A percentile compares a stretch with the other conserved stretches of the same genome.
phyloP scores from a whole-genome alignment of 2,113 vertebrate genomes.

The Nothobranchius furzeri region DNA sequence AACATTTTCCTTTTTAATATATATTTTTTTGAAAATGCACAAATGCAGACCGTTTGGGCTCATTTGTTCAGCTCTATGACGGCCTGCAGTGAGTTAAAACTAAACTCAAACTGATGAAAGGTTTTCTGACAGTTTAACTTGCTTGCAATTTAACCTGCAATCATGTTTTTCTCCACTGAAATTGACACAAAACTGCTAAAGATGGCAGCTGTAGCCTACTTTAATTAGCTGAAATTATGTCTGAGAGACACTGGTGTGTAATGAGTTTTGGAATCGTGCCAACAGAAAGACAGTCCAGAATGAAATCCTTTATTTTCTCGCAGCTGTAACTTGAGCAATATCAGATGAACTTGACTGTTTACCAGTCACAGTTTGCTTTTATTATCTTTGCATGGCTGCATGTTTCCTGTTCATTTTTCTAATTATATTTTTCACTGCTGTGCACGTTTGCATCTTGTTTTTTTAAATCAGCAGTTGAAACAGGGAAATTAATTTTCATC shows the following conservation, averaged over 20 bases:
- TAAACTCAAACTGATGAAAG: not conserved
- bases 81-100: not conserved
- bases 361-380: not conserved
- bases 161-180: constrained; percentile 2
- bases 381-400: not conserved
- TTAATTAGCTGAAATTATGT: constrained; percentile 14
- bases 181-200: constrained; percentile 13
- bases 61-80: not conserved
- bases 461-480: no score
- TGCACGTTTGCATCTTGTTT: not conserved
- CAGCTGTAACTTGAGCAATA: not conserved
- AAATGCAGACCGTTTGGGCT: no score
- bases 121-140: not conserved
- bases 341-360: not conserved
- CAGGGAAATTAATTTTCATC: no score
- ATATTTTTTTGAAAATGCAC: no score
- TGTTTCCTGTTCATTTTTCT: not conserved
- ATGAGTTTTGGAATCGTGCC: constrained; percentile 7
- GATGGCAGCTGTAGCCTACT: constrained; percentile 1
- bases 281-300: not conserved
- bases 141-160: constrained; percentile 7
- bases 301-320: not conserved
- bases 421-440: not conserved
- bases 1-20: no score
- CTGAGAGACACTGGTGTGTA: not conserved